Base-by-base conservation (phyloP, 2,113 vertebrate species). In the Oplegnathus fasciatus region DNA sequence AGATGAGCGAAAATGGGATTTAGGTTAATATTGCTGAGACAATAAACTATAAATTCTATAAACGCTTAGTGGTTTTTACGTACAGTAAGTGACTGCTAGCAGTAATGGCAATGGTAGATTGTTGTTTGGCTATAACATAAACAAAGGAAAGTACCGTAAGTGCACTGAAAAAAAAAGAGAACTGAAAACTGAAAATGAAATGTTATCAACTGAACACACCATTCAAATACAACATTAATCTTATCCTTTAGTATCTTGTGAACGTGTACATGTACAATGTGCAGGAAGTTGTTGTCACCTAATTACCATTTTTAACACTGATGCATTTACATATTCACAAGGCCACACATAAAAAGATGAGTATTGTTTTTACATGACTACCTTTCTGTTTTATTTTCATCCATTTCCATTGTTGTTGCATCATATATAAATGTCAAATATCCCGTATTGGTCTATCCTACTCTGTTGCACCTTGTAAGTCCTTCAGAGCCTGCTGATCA, bases 401-500 rank as follows among this genome's bases (percentile, higher is more conserved):
- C 20, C 13, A 17, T 55, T 28, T 44, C 0, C 34, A 54, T 4
- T 83, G 18, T 71, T 55, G n/a, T 15, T 64, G 2, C 8, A 30
- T 48, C 3, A 28, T 65, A 11, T 37, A 3, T 28, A 9, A 46
- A 37, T 44, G 14, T 61, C 20, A 71, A 13, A 84, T 62, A 28
- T 26, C 8, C 14, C 1, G 11, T 22, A n/a, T 40, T 3, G 1
- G 32, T 60, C 28, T 57, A 3, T 32, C 28, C 28, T 72, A 52
- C 28, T 52, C 15, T 65, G 4, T 26, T 46, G 62, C 50, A 6
- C 15, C 14, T 37, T 48, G 7, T 69, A 28, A 82, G 13, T 80
- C 65, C 57, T 15, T 58, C 55, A 78, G 7, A 67, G 82, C 70
- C 64, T 62, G 9, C 32, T 77, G 42, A 80, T 82, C 62, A 55